Percentiles rank a stretch among this genome's conserved stretches.
Conservation (phyloP, 2,888 invertebrate genomes). For the Hypena proboscidalis region DNA sequence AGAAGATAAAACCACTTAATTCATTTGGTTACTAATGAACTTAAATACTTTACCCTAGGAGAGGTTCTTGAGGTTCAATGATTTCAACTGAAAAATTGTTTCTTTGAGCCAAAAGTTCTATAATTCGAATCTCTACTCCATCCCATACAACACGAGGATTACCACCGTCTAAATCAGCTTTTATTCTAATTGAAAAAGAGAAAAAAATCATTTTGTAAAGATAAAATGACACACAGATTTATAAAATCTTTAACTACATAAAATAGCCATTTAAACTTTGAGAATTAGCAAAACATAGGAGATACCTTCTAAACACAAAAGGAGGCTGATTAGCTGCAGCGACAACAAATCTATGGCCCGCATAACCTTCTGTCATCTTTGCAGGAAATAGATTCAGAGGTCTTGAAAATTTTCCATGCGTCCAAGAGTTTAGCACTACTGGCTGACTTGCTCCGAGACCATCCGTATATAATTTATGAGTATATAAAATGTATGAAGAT, state of each 20-base stretch:
- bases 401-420: conserved; percentile 86
- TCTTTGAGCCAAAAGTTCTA: conserved; percentile 85
- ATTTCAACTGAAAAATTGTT: conserved; percentile 91
- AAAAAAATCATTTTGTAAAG: not conserved
- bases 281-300: no score
- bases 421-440: conserved; percentile 89
- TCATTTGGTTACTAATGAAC: not conserved
- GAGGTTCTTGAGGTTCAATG: conserved; percentile 81
- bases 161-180: conserved; percentile 75
- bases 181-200: conserved; percentile 54
- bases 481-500: conserved; percentile 89
- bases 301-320: conserved; percentile 88
- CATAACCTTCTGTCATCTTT: conserved; percentile 89
- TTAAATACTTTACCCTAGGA: conserved; percentile 56
- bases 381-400: conserved; percentile 88
- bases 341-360: conserved; percentile 90
- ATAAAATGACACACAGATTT: not conserved
- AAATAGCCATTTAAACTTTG: no score
- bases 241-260: no score
- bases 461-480: conserved; percentile 90
- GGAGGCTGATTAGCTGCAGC: conserved; percentile 90
- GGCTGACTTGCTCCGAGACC: conserved; percentile 90
- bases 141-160: conserved; percentile 86
- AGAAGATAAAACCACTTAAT: conserved; percentile 9
- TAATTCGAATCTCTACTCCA: conserved; percentile 89